Percentiles rank a stretch among this genome's conserved stretches.
Conservation (phyloP, 2,113 vertebrate species). For the Callipepla squamata region DNA sequence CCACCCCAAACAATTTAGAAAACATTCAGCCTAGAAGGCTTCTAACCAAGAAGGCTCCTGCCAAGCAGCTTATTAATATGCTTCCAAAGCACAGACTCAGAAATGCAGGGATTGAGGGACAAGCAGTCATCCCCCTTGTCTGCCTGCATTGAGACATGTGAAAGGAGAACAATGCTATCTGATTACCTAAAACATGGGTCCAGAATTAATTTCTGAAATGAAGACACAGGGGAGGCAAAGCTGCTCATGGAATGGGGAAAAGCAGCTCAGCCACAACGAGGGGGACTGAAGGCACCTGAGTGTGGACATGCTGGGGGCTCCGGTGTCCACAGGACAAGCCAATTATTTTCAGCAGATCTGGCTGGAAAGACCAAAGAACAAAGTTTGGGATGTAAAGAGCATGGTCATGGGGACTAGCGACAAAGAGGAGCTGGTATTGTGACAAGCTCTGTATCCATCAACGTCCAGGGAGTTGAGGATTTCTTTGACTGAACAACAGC, state of each 20-base stretch:
- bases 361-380: not conserved
- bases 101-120: not conserved
- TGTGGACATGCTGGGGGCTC: not conserved
- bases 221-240: not conserved
- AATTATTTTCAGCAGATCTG: not conserved
- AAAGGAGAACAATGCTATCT: not conserved
- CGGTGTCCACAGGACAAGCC: not conserved
- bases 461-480: not conserved
- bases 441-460: rapidly evolving
- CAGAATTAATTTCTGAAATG: not conserved
- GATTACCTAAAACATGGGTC: not conserved
- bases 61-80: not conserved
- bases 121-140: not conserved
- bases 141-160: not conserved
- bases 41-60: not conserved
- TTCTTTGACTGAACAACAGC: not conserved
- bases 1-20: not conserved
- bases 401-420: not conserved
- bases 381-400: not conserved
- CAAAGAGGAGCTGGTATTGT: not conserved
- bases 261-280: not conserved
- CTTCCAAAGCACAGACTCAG: not conserved
- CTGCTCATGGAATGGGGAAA: not conserved
- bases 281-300: not conserved
- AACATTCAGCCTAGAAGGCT: not conserved